Percentiles rank a stretch among this genome's conserved stretches.
Conservation (phyloP, 2,797 vertebrate species). For the Eleutherodactylus coqui region DNA sequence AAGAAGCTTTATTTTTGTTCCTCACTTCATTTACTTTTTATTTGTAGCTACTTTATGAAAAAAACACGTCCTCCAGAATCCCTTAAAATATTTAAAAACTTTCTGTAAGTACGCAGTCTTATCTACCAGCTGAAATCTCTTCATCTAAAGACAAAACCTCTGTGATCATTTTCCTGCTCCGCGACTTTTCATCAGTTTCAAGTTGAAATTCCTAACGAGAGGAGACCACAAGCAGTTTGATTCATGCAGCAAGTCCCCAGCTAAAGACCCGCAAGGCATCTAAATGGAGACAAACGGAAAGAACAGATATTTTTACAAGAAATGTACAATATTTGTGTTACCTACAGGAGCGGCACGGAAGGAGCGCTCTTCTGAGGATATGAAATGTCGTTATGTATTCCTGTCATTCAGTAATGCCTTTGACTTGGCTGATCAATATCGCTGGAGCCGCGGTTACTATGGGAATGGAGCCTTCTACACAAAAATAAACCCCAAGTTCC, state of each 20-base stretch:
- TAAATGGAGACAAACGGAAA: constrained; percentile 67
- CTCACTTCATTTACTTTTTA: not conserved
- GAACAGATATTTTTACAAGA: constrained; percentile 53
- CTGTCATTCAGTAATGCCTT: constrained; percentile 76
- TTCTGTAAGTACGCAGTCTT: not conserved
- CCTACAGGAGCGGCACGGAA: constrained; percentile 71
- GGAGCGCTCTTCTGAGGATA: constrained; percentile 71
- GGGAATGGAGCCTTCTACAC: constrained; percentile 75
- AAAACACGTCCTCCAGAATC: not conserved
- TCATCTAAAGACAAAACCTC: constrained; percentile 35
- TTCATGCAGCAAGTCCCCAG: constrained; percentile 47
- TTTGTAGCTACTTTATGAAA: not conserved
- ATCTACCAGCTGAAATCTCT: not conserved
- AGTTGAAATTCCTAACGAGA: constrained; percentile 43
- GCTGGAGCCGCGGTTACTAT: constrained; percentile 76
- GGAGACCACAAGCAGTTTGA: constrained; percentile 31
- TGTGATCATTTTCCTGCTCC: constrained; percentile 39
- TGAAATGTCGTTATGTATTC: constrained; percentile 75
- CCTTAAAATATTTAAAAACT: not conserved
- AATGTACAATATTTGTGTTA: constrained; percentile 70
- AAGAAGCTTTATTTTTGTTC: not conserved
- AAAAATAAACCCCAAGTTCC: constrained; percentile 80
- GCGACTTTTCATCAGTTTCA: constrained; percentile 26
- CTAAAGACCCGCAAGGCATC: constrained; percentile 66
- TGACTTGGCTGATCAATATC: constrained; percentile 80